Percentiles rank a stretch among this genome's conserved stretches.
phyloP scores from a whole-genome alignment of 2,797 vertebrate genomes.

The Megalops cyprinoides region DNA sequence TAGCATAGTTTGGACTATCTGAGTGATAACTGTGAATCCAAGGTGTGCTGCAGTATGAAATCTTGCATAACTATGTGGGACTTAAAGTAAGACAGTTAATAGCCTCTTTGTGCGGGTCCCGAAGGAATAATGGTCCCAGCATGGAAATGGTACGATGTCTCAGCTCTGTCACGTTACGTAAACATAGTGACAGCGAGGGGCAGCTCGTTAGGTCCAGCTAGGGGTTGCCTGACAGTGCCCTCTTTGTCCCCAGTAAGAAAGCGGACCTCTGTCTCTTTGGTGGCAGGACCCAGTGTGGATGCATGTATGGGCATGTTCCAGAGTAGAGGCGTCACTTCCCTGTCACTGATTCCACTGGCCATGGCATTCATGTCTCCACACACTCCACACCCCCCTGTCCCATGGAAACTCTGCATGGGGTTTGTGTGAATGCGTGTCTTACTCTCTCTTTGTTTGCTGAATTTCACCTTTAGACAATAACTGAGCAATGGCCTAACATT shows the following conservation, averaged over 20 bases:
- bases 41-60: no score
- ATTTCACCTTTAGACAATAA: no score
- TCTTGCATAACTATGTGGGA: not conserved
- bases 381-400: not conserved
- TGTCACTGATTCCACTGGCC: not conserved
- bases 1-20: not conserved
- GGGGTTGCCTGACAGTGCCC: constrained; percentile 51
- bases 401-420: no score
- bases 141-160: constrained; percentile 58
- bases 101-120: constrained; percentile 38
- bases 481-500: no score
- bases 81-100: not conserved
- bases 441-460: no score
- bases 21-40: not conserved
- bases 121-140: constrained; percentile 37
- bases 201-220: constrained; percentile 33
- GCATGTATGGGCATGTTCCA: not conserved
- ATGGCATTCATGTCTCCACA: not conserved
- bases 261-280: constrained; percentile 46
- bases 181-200: constrained; percentile 40
- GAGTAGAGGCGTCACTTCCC: not conserved
- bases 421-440: no score
- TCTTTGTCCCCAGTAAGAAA: constrained; percentile 62
- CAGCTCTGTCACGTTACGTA: constrained; percentile 47
- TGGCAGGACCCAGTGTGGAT: constrained; percentile 18